phyloP scores from a whole-genome alignment of 2,113 vertebrate species.

The Takifugu flavidus region DNA sequence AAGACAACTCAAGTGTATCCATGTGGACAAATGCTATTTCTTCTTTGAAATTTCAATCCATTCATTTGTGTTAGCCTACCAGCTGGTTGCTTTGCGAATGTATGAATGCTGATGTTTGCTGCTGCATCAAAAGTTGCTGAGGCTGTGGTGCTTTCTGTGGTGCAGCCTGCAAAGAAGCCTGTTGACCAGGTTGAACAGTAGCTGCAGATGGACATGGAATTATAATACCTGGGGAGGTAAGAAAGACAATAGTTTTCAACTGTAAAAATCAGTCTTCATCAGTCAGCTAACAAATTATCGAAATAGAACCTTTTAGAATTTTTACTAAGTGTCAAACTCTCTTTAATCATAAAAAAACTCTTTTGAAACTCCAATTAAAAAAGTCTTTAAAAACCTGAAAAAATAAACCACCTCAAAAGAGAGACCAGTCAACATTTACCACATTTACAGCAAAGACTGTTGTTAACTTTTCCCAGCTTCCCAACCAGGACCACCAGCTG shows the following conservation, averaged over 20 bases:
- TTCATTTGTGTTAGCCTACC: constrained; percentile 52
- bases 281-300: background rate
- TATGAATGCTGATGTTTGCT: constrained; percentile 54
- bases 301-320: background rate
- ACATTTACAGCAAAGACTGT: no score
- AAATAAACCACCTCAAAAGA: no score
- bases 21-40: no score
- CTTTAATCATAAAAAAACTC: no score
- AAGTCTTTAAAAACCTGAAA: no score
- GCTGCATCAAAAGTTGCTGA: constrained; percentile 87
- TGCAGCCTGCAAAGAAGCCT: constrained; percentile 66
- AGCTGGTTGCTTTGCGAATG: constrained; percentile 77
- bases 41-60: background rate
- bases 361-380: no score
- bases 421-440: no score
- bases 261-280: background rate
- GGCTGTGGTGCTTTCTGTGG: constrained; percentile 83
- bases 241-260: no score
- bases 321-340: no score
- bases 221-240: constrained; percentile 35
- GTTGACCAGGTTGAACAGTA: constrained; percentile 68
- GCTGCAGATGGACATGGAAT: constrained; percentile 46
- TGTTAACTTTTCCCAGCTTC: no score
- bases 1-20: background rate
- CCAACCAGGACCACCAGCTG: no score